Percentiles rank a stretch among this genome's conserved stretches.
phyloP scores from a whole-genome alignment of 2,113 vertebrate genomes.

The Sapayoa aenigma region DNA sequence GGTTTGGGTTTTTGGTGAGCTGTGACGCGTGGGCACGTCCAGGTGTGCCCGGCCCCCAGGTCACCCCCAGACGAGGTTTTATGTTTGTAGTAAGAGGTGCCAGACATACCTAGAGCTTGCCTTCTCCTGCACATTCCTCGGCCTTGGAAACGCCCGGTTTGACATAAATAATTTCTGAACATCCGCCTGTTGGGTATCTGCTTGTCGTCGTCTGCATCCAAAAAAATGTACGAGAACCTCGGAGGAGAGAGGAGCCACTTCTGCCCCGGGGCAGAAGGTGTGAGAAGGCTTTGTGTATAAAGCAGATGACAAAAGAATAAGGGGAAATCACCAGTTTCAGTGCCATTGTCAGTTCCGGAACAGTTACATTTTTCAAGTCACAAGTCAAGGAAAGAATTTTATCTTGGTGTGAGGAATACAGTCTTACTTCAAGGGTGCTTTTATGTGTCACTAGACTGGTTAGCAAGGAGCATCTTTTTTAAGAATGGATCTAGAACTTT shows the following conservation, averaged over 20 bases:
- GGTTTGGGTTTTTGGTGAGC: background rate
- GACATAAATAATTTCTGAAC: background rate
- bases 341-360: conserved; percentile 20
- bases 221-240: background rate
- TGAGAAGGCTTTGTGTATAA: background rate
- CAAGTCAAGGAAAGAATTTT: background rate
- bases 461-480: conserved; percentile 58
- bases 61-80: background rate
- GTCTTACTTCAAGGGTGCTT: conserved; percentile 50
- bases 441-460: conserved; percentile 30
- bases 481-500: conserved; percentile 40
- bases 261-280: background rate
- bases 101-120: background rate
- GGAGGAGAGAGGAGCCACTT: background rate
- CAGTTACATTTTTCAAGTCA: conserved; percentile 25
- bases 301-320: background rate
- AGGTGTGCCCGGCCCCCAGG: background rate
- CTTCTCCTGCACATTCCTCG: background rate
- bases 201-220: background rate
- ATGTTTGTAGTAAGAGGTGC: conserved; percentile 30
- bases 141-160: background rate
- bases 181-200: background rate
- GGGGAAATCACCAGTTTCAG: background rate
- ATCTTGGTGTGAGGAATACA: conserved; percentile 41
- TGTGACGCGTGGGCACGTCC: background rate